Evolutionary conservation across 1,140 invertebrate genomes (phyloP).

Genomic region (Frieseomelitta varia): DNA sequence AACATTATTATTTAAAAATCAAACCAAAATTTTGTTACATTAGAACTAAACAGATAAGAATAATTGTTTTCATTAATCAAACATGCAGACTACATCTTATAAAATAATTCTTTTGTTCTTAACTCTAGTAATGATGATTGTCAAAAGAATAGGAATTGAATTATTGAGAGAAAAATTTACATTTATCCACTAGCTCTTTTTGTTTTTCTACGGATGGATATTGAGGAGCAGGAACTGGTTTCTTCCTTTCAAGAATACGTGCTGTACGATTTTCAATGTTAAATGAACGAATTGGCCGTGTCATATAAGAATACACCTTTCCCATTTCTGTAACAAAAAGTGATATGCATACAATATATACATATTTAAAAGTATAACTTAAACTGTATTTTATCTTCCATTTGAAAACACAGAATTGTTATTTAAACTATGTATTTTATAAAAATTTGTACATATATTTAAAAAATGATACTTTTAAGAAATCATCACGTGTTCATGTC

Average conservation of each 20-base stretch:
- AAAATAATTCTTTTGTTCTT: background rate
- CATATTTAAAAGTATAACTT: background rate
- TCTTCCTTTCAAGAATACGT: conserved; percentile 86
- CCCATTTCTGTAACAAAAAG: conserved; percentile 80
- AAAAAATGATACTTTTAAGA: background rate
- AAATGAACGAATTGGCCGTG: conserved; percentile 83
- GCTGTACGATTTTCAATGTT: conserved; percentile 89
- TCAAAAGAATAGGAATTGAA: conserved; percentile 2
- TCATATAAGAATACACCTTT: conserved; percentile 78
- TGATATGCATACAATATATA: too few species aligned
- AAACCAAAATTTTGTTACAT: background rate
- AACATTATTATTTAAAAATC: background rate
- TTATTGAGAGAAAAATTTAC: conserved; percentile 73
- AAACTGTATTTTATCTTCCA: background rate
- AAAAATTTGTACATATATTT: background rate
- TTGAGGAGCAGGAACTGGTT: conserved; percentile 86
- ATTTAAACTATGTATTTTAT: background rate
- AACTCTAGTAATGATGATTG: background rate
- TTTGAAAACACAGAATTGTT: background rate
- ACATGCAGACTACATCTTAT: background rate
- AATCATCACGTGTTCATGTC: background rate
- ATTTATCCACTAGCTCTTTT: conserved; percentile 84
- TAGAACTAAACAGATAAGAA: background rate
- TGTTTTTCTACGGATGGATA: conserved; percentile 84
- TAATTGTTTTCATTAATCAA: background rate